Evolutionary conservation across 1,140 invertebrate species (phyloP).

Genomic region (Lepidurus packardi): DNA sequence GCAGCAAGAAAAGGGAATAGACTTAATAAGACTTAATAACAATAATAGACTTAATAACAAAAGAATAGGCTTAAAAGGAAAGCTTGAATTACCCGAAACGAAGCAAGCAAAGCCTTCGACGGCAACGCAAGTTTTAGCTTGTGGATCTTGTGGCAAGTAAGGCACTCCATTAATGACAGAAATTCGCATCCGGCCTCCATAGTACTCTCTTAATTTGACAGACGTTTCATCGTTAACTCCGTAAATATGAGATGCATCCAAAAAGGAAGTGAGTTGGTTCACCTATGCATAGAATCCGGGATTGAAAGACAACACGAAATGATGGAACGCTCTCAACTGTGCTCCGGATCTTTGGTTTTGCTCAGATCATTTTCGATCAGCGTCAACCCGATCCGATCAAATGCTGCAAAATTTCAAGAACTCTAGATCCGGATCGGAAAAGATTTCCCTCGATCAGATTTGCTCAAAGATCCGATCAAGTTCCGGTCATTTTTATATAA

Average conservation of each 20-base stretch:
- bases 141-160: constrained; percentile 30
- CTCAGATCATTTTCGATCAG: too few species aligned
- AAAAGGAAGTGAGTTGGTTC: constrained; percentile 50
- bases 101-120: constrained; percentile 28
- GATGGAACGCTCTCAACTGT: too few species aligned
- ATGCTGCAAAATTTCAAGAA: too few species aligned
- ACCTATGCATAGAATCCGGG: constrained; percentile 40
- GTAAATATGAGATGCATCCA: constrained; percentile 51
- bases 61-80: background rate
- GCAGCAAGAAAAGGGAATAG: background rate
- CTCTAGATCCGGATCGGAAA: too few species aligned
- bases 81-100: constrained; percentile 23
- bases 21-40: too few species aligned
- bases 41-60: too few species aligned
- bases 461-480: too few species aligned
- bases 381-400: too few species aligned
- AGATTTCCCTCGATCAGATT: too few species aligned
- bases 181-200: constrained; percentile 53
- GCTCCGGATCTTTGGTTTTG: too few species aligned
- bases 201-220: constrained; percentile 49
- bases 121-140: constrained; percentile 26
- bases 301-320: background rate
- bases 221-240: constrained; percentile 45
- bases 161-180: constrained; percentile 19
- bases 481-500: too few species aligned